Base-by-base conservation (phyloP, 2,888 invertebrate genomes). In the Tridacna crocea region DNA sequence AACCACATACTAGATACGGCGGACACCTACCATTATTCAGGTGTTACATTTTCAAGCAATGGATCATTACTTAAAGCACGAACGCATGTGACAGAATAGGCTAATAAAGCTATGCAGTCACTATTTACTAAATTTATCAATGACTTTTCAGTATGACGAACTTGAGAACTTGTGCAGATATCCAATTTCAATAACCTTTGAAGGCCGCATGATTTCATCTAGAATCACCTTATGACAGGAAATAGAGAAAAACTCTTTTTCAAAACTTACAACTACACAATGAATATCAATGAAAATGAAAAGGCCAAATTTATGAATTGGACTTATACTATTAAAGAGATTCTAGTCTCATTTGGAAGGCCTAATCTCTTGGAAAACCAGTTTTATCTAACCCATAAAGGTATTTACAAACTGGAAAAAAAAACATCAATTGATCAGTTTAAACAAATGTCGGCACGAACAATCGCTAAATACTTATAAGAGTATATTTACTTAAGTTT, bases 61-160 rank as follows among this genome's bases (percentile, higher is more conserved):
- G 78, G 80, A 11, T 72, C 63, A 6, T 80, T 84, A 73, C 36
- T 76, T 46, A 78, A 47, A 46, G 73, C 80, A 17, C 24, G 75
- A 22, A 83, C 75, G 72, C 78, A 82, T 61, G 24, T 77, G 36
- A 22, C 47, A 19, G 63, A 82, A 72, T 77, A 78, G 60, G 75
- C 78, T 13, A 74, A 11, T 13, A 82, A 82, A 47, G 78, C 72
- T 13, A 17, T 78, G 46, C 26, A 66, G 55, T 27, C 70, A 22
- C 47, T 81, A 8, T 81, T 46, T 24, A 74, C 61, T 11, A 75
- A 77, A 48, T 15, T 66, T 22, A n/a, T 22, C 61, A 24, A 4
- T 22, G 13, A 22, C 19, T 3, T 22, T 61, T 12, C 10, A 10
- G 61, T 22, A 22, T 3, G 61, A 22, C 13, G 61, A 61, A 61